These are phyloP conservation scores for Herpailurus yagouaroundi DNA, from an alignment of 2,113 vertebrate species.

Conservation along the genomic window DNA sequence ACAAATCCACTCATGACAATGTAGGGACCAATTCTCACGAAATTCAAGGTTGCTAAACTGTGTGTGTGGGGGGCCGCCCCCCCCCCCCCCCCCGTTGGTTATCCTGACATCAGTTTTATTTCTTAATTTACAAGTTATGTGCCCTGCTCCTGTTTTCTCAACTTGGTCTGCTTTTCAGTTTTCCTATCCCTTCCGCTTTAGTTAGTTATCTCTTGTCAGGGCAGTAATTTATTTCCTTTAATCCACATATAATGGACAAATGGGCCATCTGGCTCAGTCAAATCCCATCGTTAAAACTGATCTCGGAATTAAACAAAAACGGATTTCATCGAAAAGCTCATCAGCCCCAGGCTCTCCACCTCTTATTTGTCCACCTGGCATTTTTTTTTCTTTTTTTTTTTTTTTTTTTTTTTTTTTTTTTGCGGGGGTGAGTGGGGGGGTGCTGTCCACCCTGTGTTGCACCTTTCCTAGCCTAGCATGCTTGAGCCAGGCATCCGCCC, in stretches of 20 bases:
- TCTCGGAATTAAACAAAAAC: constrained; percentile 62
- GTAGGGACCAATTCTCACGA: not conserved
- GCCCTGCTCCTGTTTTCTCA: not conserved
- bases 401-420: not conserved
- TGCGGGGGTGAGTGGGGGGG: not conserved
- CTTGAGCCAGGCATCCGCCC: not conserved
- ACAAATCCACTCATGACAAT: not conserved
- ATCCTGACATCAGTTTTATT: not conserved
- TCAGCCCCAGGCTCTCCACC: not conserved
- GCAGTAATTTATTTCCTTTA: constrained; percentile 56
- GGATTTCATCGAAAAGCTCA: constrained; percentile 47
- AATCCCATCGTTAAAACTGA: constrained; percentile 45
- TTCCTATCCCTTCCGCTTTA: not conserved
- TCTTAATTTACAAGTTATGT: not conserved
- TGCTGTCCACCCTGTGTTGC: not conserved
- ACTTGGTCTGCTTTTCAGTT: not conserved
- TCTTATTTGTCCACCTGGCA: not conserved
- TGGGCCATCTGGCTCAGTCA: constrained; percentile 42
- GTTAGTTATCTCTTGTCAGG: not conserved
- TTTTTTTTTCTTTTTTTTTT: not conserved
- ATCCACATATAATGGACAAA: constrained; percentile 48
- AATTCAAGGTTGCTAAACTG: not conserved
- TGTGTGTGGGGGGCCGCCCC: accelerated
- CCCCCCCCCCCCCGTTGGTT: too few relatives aligned
- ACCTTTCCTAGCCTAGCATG: not conserved